Conservation (phyloP, 2,888 invertebrate species). For the Cartodere bifasciata region DNA sequence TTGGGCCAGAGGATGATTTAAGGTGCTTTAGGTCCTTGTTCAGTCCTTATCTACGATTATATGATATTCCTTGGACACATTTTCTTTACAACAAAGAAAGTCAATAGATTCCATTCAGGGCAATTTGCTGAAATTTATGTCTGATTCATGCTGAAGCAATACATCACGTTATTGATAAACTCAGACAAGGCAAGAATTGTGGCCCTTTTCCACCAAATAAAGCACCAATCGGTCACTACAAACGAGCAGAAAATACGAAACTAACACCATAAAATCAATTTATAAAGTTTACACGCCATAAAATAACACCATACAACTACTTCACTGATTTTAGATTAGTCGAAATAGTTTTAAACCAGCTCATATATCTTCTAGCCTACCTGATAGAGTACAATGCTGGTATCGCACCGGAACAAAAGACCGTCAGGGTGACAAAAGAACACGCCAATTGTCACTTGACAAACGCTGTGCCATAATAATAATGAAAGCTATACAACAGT, state of each 20-base stretch:
- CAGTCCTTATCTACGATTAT: too few species aligned
- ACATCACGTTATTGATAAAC: too few species aligned
- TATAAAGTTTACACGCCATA: constrained; percentile 25
- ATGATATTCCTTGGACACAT: too few species aligned
- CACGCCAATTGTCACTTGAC: constrained; percentile 22
- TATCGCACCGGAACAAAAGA: constrained; percentile 11
- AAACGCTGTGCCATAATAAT: constrained; percentile 21
- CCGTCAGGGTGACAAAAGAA: constrained; percentile 21
- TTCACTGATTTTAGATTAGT: constrained; percentile 18
- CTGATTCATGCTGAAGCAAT: too few species aligned
- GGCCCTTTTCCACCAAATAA: constrained; percentile 19
- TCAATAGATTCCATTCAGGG: too few species aligned
- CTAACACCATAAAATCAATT: constrained; percentile 20
- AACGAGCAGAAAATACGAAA: constrained; percentile 3
- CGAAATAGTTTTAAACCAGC: constrained; percentile 7
- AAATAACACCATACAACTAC: constrained; percentile 20
- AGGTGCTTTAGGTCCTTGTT: too few species aligned
- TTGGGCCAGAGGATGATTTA: too few species aligned
- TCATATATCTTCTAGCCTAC: constrained; percentile 21
- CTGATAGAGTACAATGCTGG: constrained; percentile 17
- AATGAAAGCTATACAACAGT: constrained; percentile 16
- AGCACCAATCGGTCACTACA: constrained; percentile 13
- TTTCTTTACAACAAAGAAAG: too few species aligned
- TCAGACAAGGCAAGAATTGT: too few species aligned
- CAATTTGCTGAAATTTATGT: too few species aligned